Percentiles rank a stretch among this genome's conserved stretches.
These are phyloP conservation scores for Lepidocolaptes lacrymiger DNA, from an alignment of 2,797 vertebrate genomes.

Conservation along the genomic window DNA sequence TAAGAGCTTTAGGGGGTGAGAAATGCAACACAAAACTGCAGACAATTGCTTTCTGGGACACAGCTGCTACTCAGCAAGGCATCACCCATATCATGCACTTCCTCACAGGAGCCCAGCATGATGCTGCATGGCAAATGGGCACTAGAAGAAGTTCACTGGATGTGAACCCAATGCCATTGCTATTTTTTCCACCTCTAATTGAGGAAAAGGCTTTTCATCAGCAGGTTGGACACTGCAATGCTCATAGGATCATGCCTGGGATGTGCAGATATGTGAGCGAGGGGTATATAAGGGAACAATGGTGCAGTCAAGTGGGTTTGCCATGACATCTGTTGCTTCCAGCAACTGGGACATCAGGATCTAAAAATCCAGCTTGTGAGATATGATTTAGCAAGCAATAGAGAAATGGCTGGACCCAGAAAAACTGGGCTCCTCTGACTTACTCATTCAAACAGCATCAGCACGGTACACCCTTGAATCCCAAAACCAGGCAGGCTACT, in stretches of 20 bases:
- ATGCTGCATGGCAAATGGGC: background rate
- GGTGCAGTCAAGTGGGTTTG: accelerated
- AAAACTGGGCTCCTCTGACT: accelerated
- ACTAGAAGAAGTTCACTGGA: background rate
- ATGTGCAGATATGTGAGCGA: background rate
- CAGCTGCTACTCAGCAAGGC: background rate
- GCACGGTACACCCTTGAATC: background rate
- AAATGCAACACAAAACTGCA: background rate
- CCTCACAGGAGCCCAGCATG: background rate
- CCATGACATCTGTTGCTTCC: background rate
- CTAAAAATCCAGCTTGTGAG: background rate
- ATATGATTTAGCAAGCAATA: background rate
- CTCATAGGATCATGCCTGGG: background rate
- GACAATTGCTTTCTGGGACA: background rate
- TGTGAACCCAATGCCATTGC: background rate
- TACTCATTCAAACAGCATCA: background rate
- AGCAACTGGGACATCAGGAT: background rate
- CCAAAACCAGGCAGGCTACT: background rate
- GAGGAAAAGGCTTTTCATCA: background rate
- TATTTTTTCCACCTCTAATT: background rate
- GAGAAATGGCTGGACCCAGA: background rate
- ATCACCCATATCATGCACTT: background rate
- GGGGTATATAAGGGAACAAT: background rate
- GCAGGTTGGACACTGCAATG: background rate
- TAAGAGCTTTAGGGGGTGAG: background rate